Conservation (phyloP, 92 coral and sea anemone species). For the Chrysogorgia sp. region DNA sequence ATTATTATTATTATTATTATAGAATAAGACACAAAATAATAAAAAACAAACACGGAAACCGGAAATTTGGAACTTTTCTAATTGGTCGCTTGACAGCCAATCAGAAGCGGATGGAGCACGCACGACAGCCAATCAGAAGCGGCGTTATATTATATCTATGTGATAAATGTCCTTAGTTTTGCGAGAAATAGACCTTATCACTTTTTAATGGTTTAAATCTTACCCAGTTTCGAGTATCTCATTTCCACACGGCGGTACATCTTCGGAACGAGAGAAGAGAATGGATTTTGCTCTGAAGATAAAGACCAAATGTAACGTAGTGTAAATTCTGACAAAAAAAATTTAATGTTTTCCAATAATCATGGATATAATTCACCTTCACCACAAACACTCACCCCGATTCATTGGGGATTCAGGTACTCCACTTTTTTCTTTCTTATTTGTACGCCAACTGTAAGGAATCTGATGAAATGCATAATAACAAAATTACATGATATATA, state of each 20-base stretch:
- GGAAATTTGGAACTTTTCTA: no score
- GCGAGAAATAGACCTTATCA: background rate
- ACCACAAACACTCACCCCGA: slow-evolving; percentile 59
- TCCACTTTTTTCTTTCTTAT: slow-evolving; percentile 68
- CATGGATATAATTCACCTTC: background rate
- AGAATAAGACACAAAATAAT: no score
- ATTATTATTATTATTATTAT: no score
- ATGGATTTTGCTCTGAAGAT: slow-evolving; percentile 72
- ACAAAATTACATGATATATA: no score
- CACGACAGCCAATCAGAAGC: no score
- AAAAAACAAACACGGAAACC: no score
- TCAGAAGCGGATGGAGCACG: no score
- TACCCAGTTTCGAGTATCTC: slow-evolving; percentile 90
- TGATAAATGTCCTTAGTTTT: no score
- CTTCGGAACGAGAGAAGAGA: slow-evolving; percentile 77
- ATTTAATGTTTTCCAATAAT: no score
- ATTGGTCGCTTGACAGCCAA: no score
- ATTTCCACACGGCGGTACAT: slow-evolving; percentile 92
- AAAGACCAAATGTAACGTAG: background rate
- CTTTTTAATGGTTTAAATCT: slow-evolving; percentile 2
- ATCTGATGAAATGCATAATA: slow-evolving; percentile 2
- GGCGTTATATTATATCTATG: no score
- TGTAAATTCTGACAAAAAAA: background rate
- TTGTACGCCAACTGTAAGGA: slow-evolving; percentile 18
- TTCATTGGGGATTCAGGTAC: slow-evolving; percentile 96